Conservation (phyloP, 2,113 vertebrate genomes). For the Eurystomus gularis region DNA sequence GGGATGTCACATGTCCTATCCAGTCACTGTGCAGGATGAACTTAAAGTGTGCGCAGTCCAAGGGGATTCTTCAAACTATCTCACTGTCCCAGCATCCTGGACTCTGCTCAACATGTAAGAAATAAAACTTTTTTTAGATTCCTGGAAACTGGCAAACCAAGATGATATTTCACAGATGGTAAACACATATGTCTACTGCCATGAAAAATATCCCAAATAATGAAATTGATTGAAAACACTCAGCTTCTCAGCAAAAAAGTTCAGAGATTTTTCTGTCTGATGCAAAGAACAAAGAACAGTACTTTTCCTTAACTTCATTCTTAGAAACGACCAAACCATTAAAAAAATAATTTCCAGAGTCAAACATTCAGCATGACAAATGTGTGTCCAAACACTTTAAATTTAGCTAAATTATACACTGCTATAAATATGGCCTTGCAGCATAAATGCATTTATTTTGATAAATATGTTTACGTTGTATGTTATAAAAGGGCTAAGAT, state of each 20-base stretch:
- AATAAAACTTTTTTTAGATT: neutral
- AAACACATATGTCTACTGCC: neutral
- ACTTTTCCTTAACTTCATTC: neutral
- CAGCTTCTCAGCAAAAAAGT: neutral
- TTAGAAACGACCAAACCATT: neutral
- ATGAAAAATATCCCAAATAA: neutral
- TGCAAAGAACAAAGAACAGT: neutral
- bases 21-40: neutral
- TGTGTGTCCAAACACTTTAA: slow-evolving; percentile 19
- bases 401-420: slow-evolving; percentile 22
- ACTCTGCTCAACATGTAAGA: neutral
- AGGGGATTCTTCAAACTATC: neutral
- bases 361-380: slow-evolving; percentile 35
- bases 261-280: neutral
- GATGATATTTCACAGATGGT: neutral
- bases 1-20: neutral
- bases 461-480: slow-evolving; percentile 48
- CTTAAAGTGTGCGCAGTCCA: neutral
- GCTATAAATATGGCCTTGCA: slow-evolving; percentile 27
- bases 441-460: slow-evolving; percentile 47
- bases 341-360: neutral
- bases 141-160: neutral
- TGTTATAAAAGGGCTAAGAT: slow-evolving; percentile 24
- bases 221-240: neutral
- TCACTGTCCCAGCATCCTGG: neutral